These are phyloP conservation scores for Pseudopleuronectes americanus DNA, from an alignment of 2,797 vertebrate genomes.

Conservation along the genomic window DNA sequence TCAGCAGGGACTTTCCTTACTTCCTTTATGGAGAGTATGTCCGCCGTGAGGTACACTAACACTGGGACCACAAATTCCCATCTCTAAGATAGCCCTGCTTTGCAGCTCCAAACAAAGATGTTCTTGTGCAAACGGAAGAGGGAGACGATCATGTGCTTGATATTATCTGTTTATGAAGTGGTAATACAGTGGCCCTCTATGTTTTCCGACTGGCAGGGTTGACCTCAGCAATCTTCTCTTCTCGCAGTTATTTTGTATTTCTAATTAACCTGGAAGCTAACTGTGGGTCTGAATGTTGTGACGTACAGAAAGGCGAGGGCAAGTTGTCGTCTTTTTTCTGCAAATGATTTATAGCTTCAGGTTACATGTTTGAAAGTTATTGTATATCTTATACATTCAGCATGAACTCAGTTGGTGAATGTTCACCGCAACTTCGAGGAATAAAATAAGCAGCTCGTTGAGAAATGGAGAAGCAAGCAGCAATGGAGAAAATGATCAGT, in stretches of 20 bases:
- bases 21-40: constrained; percentile 20
- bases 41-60: constrained; percentile 28
- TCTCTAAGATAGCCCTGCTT: constrained; percentile 37
- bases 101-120: constrained; percentile 64
- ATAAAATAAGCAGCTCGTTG: constrained; percentile 1
- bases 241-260: constrained; percentile 41
- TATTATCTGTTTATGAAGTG: constrained; percentile 73
- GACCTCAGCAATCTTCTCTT: constrained; percentile 26
- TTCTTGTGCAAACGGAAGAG: constrained; percentile 66
- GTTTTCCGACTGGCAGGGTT: constrained; percentile 60
- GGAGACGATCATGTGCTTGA: constrained; percentile 76
- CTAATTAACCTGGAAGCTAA: constrained; percentile 18
- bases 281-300: constrained; percentile 10
- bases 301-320: background rate
- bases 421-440: background rate
- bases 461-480: background rate
- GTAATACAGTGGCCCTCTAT: constrained; percentile 71
- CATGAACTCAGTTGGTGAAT: background rate
- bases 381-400: constrained; percentile 9
- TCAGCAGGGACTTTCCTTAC: constrained; percentile 54
- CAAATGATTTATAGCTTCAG: background rate
- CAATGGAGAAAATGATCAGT: background rate
- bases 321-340: background rate
- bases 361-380: background rate
- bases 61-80: constrained; percentile 10